Base-by-base conservation (phyloP, 2,797 vertebrate species). In the Coilia nasus region DNA sequence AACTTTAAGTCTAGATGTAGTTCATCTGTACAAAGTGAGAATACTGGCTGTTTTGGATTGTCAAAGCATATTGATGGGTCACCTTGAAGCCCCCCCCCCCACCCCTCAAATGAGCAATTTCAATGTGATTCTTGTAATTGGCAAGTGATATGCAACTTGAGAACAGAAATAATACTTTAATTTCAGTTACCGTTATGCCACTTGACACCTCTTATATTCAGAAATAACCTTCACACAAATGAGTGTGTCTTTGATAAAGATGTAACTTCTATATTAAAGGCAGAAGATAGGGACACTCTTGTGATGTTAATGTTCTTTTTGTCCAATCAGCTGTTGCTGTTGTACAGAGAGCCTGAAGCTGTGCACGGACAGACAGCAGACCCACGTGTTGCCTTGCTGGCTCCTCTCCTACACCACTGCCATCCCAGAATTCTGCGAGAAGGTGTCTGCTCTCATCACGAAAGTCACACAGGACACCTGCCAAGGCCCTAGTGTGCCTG, bases 371-470 rank as follows among this genome's bases (percentile, higher is more conserved):
- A 91, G 90, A 4, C 86, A 91, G 85, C 91, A 90, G 84, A 93
- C 94, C 5, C 21, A 95, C 84, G 93, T 95, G 87, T 90, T 97
- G 87, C 96, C 96, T 88, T 95, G 95, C 83, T 95, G 93, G 31
- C 96, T 96, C 90, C 91, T 95, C 67, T 95, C 95, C 82, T 93
- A 96, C 91, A 95, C 96, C 75, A 91, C 91, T 90, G 94, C 93
- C 89, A 96, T 97, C 93, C 93, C 96, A 88, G 96, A 97, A 92
- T 98, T 98, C 89, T 92, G 94, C 80, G 91, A 95, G 81, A 94
- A 95, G 89, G 94, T 99, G 86, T 96, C 96, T 86, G 91, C 92
- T 9, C 93, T 87, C 1, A 95, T 99, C 91, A 87, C 91, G 75
- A 94, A 93, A 83, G 90, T 83, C 3, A 35, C 85, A 83, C 64